A percentile compares a stretch with the other conserved stretches of the same genome.
These are phyloP conservation scores for Phyllostomus hastatus DNA, from an alignment of 2,113 vertebrate species.

Conservation along the genomic window DNA sequence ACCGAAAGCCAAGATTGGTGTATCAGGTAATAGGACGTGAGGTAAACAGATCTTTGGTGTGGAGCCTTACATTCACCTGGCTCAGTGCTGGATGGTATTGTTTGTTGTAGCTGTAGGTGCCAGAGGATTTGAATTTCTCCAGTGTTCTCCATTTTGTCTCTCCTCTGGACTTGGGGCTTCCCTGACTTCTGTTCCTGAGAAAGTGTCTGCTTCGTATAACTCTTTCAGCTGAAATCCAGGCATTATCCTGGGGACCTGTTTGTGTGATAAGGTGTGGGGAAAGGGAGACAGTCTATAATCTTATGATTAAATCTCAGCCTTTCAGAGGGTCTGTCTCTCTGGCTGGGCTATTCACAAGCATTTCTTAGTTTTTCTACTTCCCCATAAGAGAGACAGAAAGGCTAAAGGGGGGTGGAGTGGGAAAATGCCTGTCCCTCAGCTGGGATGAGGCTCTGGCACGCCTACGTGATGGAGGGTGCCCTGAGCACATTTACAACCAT, in stretches of 20 bases:
- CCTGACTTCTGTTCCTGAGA: not conserved
- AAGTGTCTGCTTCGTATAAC: not conserved
- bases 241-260: not conserved
- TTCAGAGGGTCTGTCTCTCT: not conserved
- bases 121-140: not conserved
- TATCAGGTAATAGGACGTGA: not conserved
- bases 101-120: not conserved
- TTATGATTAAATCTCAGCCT: not conserved
- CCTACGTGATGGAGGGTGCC: not conserved
- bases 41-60: not conserved
- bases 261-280: not conserved
- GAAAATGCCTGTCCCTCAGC: not conserved
- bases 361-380: not conserved
- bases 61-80: not conserved
- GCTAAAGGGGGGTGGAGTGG: not conserved
- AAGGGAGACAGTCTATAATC: not conserved
- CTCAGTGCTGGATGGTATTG: not conserved
- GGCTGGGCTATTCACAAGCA: not conserved
- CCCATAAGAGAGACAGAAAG: not conserved
- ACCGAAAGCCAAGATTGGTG: not conserved
- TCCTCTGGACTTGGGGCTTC: not conserved
- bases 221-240: not conserved
- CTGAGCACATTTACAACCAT: not conserved
- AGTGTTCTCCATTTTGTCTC: not conserved
- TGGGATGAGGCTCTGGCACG: not conserved